phyloP scores from a whole-genome alignment of 1,140 invertebrate species.

The Arctopsyche grandis region DNA sequence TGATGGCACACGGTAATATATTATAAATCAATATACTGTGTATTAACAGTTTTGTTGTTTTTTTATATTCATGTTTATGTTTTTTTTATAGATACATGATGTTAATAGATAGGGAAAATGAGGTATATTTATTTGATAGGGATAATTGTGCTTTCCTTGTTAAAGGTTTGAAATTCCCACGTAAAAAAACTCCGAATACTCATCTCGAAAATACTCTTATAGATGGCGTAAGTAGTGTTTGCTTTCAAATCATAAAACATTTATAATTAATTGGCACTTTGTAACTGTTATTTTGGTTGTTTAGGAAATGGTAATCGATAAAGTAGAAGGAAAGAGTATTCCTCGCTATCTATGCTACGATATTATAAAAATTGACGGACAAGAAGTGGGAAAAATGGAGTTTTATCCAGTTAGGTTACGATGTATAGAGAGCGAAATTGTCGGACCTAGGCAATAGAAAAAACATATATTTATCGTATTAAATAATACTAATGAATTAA shows the following conservation, averaged over 20 bases:
- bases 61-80: constrained; percentile 44
- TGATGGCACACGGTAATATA: constrained; percentile 86
- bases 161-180: constrained; percentile 80
- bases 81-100: constrained; percentile 87
- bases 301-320: constrained; percentile 95
- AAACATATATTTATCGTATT: too few relatives aligned
- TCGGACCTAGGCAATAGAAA: constrained; percentile 61
- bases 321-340: constrained; percentile 75
- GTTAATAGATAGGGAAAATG: constrained; percentile 85
- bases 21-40: constrained; percentile 11
- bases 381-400: constrained; percentile 79
- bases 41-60: neutral
- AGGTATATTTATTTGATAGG: constrained; percentile 95
- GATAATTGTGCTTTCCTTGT: constrained; percentile 96
- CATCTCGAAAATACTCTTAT: constrained; percentile 87
- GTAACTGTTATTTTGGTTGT: constrained; percentile 42
- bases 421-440: constrained; percentile 80
- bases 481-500: too few relatives aligned
- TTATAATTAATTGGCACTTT: neutral
- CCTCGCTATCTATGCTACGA: constrained; percentile 97
- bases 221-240: constrained; percentile 79
- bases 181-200: constrained; percentile 75
- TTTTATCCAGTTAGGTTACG: constrained; percentile 81
- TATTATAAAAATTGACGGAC: constrained; percentile 84
- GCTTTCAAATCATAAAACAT: constrained; percentile 11